Percentiles rank a stretch among this genome's conserved stretches.
phyloP scores from a whole-genome alignment of 2,888 invertebrate genomes.

The Cryptops parisi region DNA sequence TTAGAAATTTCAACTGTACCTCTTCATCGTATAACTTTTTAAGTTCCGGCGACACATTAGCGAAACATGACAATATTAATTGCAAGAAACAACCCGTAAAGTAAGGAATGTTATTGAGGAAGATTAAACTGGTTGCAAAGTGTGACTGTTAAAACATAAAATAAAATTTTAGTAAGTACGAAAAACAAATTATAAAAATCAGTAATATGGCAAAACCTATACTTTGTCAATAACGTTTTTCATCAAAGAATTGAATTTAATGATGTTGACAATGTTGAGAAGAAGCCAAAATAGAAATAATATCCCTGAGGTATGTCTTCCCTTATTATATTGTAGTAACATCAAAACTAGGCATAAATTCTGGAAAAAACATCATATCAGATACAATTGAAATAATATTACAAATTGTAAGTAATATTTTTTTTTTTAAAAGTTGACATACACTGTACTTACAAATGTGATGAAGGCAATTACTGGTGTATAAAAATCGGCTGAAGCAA shows the following conservation, averaged over 20 bases:
- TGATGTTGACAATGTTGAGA: conserved; percentile 41
- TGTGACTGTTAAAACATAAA: too few relatives aligned
- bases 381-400: conserved; percentile 22
- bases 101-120: neutral
- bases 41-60: neutral
- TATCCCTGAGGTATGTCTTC: conserved; percentile 75
- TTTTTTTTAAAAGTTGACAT: too few relatives aligned
- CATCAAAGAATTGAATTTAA: neutral
- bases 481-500: conserved; percentile 2
- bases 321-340: conserved; percentile 64
- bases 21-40: neutral
- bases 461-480: neutral
- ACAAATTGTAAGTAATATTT: neutral
- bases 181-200: too few relatives aligned
- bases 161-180: too few relatives aligned
- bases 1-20: neutral
- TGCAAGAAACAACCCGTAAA: neutral
- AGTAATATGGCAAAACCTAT: too few relatives aligned
- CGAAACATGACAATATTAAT: conserved; percentile 1
- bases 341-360: conserved; percentile 51
- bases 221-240: too few relatives aligned
- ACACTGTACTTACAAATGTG: conserved; percentile 7
- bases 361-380: conserved; percentile 36
- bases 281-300: conserved; percentile 84
- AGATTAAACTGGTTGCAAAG: neutral